A percentile compares a stretch with the other conserved stretches of the same genome.
These are phyloP conservation scores for Liodrosophila aerea DNA, from an alignment of 2,888 invertebrate genomes.

Conservation along the genomic window DNA sequence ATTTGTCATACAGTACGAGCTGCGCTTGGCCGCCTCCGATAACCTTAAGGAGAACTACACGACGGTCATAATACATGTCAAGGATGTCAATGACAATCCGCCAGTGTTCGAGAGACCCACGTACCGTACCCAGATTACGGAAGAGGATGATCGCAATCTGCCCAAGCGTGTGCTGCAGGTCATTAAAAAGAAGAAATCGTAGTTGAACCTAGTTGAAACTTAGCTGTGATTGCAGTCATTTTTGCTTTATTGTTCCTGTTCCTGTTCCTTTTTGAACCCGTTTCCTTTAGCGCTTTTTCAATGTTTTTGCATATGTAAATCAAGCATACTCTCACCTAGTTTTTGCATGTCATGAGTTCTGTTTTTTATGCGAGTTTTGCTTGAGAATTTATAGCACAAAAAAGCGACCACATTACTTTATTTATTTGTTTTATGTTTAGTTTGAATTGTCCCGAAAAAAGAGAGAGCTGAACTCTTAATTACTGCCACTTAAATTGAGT, in stretches of 20 bases:
- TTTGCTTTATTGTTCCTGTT: slow-evolving; percentile 1
- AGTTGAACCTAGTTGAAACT: slow-evolving; percentile 15
- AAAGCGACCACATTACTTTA: not conserved
- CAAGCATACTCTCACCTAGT: slow-evolving; percentile 42
- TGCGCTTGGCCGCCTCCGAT: slow-evolving; percentile 96
- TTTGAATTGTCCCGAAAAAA: slow-evolving; percentile 2
- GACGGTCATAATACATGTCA: slow-evolving; percentile 97
- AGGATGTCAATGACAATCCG: slow-evolving; percentile 99
- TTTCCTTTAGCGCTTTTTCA: slow-evolving; percentile 36
- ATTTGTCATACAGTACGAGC: slow-evolving; percentile 88
- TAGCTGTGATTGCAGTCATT: slow-evolving; percentile 22
- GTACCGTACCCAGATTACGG: slow-evolving; percentile 97
- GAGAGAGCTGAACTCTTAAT: slow-evolving; percentile 5
- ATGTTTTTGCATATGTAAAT: slow-evolving; percentile 41
- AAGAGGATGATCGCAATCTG: slow-evolving; percentile 96
- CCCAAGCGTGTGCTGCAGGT: slow-evolving; percentile 97
- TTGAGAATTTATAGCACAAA: slow-evolving; percentile 32
- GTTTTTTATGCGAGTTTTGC: slow-evolving; percentile 17
- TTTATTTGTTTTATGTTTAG: slow-evolving; percentile 2
- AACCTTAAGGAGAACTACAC: slow-evolving; percentile 98
- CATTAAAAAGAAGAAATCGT: slow-evolving; percentile 35
- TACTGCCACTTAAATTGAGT: slow-evolving; percentile 28
- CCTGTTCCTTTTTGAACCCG: slow-evolving; percentile 15
- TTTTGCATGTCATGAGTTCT: slow-evolving; percentile 39
- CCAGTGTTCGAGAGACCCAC: slow-evolving; percentile 97